Evolutionary conservation across 2,113 vertebrate species (phyloP).

Genomic region (Cariama cristata): DNA sequence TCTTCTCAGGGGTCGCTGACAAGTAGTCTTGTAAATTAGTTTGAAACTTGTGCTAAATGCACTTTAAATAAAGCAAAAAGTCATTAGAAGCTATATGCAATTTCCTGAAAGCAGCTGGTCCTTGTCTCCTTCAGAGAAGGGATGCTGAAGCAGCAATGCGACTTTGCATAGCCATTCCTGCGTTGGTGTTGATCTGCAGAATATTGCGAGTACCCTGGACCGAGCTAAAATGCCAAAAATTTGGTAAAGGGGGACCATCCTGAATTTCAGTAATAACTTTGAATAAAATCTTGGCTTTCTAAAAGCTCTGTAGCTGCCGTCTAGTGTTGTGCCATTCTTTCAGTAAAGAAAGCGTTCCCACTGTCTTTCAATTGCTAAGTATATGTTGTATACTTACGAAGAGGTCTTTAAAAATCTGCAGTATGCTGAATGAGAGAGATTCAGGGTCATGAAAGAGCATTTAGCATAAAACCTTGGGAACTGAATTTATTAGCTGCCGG

Average conservation of each 20-base stretch:
- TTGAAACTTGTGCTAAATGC: neutral
- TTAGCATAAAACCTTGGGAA: neutral
- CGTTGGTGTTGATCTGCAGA: too few relatives aligned
- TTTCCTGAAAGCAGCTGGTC: neutral
- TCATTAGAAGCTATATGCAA: neutral
- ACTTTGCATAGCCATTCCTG: neutral
- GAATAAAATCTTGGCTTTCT: constrained; percentile 23
- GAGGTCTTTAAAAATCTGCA: neutral
- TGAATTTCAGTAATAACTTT: constrained; percentile 8
- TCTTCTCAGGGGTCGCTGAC: neutral
- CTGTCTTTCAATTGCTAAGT: neutral
- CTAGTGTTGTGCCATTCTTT: neutral
- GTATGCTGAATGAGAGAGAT: neutral
- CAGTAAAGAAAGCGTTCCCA: neutral
- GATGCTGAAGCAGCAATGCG: neutral
- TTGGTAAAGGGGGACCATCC: constrained; percentile 22
- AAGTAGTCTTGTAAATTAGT: neutral
- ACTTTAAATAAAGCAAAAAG: constrained; percentile 28
- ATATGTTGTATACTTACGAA: neutral
- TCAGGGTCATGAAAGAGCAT: neutral
- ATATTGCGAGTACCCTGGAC: neutral
- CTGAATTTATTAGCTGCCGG: neutral
- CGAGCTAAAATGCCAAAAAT: neutral
- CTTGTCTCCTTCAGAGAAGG: neutral
- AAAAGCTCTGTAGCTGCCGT: constrained; percentile 23